A percentile compares a stretch with the other conserved stretches of the same genome.
Conservation (phyloP, 2,113 vertebrate genomes). For the Elephantulus edwardii region DNA sequence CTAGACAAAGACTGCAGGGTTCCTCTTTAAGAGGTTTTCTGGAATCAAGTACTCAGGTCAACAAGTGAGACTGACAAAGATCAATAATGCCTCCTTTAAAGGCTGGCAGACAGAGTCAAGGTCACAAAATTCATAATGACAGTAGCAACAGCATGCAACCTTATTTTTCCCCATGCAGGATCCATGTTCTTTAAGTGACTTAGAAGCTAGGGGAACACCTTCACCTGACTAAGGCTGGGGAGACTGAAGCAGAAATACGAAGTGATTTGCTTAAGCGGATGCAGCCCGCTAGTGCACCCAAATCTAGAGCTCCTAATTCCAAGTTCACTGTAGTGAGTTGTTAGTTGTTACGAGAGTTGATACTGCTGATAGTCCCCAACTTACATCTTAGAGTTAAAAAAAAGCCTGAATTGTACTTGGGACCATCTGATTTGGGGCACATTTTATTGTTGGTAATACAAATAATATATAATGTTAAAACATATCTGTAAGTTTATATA, state of each 20-base stretch:
- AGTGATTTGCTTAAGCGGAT: not conserved
- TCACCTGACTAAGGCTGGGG: not conserved
- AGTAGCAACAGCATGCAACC: not conserved
- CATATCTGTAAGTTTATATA: not conserved
- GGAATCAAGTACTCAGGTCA: constrained; percentile 54
- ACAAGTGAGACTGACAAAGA: constrained; percentile 44
- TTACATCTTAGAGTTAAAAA: too few species aligned
- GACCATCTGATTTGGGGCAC: not conserved
- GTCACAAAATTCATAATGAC: constrained; percentile 32
- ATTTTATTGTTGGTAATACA: not conserved
- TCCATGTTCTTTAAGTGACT: not conserved
- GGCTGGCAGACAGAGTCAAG: constrained; percentile 42
- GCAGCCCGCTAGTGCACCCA: not conserved
- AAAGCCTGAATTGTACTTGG: not conserved
- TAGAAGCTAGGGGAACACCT: not conserved
- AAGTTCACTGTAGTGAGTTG: not conserved
- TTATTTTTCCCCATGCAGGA: not conserved
- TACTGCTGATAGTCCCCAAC: too few species aligned
- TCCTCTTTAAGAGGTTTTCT: constrained; percentile 48
- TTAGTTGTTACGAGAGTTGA: not conserved
- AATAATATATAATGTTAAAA: not conserved
- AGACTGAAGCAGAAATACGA: not conserved
- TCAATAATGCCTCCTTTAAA: constrained; percentile 23
- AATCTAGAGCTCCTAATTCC: not conserved
- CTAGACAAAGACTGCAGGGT: constrained; percentile 29